Evolutionary conservation across 2,113 vertebrate species (phyloP).

Genomic region (Excalfactoria chinensis): DNA sequence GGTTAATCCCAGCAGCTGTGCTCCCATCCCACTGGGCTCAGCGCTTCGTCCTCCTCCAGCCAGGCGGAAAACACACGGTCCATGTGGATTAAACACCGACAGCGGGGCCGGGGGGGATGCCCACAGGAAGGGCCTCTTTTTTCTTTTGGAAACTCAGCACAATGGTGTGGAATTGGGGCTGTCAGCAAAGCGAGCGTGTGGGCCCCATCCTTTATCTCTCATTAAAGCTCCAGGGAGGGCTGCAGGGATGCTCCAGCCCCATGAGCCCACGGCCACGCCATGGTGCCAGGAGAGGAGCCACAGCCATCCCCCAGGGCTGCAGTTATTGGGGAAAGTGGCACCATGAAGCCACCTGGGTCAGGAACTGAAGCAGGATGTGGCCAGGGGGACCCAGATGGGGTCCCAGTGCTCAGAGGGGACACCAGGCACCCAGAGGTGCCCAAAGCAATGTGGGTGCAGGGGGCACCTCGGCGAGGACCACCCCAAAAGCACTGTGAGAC

Average conservation of each 20-base stretch:
- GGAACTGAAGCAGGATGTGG: background rate
- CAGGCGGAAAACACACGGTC: background rate
- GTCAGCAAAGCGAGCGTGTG: background rate
- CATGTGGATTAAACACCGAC: background rate
- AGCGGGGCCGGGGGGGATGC: background rate
- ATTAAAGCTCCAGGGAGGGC: background rate
- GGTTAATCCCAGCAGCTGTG: constrained; percentile 32
- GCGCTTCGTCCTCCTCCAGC: constrained; percentile 28
- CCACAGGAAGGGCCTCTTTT: no score
- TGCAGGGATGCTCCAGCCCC: background rate
- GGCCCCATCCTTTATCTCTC: background rate
- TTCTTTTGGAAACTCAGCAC: constrained; percentile 4
- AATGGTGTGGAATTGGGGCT: background rate
- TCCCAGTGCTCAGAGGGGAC: background rate
- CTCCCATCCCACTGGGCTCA: constrained; percentile 1
- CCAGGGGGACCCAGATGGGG: background rate
- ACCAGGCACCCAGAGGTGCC: background rate
- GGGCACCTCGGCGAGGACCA: background rate
- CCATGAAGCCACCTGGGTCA: background rate
- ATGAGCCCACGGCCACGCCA: background rate
- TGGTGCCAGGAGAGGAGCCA: background rate
- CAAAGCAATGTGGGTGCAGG: background rate
- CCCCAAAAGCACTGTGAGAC: background rate
- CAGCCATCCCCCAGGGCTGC: background rate
- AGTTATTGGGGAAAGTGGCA: background rate